Base-by-base conservation (phyloP, 2,888 invertebrate species). In the Dynastes maya region DNA sequence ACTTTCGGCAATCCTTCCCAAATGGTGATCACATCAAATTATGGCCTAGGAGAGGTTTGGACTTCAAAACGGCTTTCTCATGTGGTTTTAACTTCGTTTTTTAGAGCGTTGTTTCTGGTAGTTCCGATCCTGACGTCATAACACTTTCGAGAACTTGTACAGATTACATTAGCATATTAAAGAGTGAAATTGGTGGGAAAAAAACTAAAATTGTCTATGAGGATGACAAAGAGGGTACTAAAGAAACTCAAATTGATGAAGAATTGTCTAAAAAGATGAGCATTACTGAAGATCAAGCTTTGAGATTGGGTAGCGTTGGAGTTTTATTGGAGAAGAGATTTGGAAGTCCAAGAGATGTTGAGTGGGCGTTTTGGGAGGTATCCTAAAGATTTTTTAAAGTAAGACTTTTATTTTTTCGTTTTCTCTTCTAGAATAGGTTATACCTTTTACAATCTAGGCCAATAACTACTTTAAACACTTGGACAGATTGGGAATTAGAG, bases 21-120 rank as follows among this genome's bases (percentile, higher is more conserved):
- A 58, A 90, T 96, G 80, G 89, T 94, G 11, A 91, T 97, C 82
- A 95, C 95, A 9, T 94, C 96, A 2, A 95, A 95, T 88, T 95
- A 92, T 87, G 97, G 96, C 0, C 90, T 96, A 0, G 96, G 96
- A 78, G 96, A 96, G 91, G 95, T 76, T 71, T 77, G 16, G 16
- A 32, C 32, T 58, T 27, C 5, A 67, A 32, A 67, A 67, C 45
- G 11, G 11, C 11, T 45, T 67, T 40, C 45, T 61, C 16, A 8
- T 2, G 11, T 27, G n/a, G 27, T 49, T 29, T 67, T 11, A 70
- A 32, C 2, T 29, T 58, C n/a, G 37, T n/a, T 22, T 68, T 27
- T 78, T 79, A 95, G 95, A 93, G 93, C 80, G 95, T 97, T 3
- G 96, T 96, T 0, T 95, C 95, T 0, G 96, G 94, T 0, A 88